Evolutionary conservation across 1,140 invertebrate species (phyloP).

Genomic region (Tetraneura akinire): DNA sequence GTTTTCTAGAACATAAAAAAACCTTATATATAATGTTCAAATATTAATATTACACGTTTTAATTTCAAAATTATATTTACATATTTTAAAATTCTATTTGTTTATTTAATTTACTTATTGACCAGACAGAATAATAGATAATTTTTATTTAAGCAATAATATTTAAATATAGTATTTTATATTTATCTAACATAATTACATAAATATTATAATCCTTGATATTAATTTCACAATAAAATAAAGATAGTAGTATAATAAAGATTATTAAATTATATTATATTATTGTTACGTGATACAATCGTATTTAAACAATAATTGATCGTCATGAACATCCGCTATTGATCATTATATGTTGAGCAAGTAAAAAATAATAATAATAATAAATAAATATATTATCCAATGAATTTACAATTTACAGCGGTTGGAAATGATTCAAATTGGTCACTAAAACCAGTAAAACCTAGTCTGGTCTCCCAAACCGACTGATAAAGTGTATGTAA

Average conservation of each 20-base stretch:
- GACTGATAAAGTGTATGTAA: background rate
- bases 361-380: background rate
- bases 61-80: no score
- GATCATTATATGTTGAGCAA: background rate
- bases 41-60: no score
- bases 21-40: no score
- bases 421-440: constrained; percentile 13
- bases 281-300: background rate
- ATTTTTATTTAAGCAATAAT: no score
- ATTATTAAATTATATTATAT: no score
- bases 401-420: background rate
- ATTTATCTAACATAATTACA: no score
- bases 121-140: no score
- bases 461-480: background rate
- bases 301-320: background rate
- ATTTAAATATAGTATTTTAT: background rate
- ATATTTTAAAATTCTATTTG: no score
- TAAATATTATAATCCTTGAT: background rate
- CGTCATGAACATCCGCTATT: background rate
- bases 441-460: constrained; percentile 23
- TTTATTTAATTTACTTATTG: no score
- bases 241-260: no score
- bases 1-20: no score
- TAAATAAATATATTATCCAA: background rate
- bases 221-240: background rate